These are phyloP conservation scores for Alloplasta piceator DNA, from an alignment of 2,888 invertebrate species.

Conservation along the genomic window DNA sequence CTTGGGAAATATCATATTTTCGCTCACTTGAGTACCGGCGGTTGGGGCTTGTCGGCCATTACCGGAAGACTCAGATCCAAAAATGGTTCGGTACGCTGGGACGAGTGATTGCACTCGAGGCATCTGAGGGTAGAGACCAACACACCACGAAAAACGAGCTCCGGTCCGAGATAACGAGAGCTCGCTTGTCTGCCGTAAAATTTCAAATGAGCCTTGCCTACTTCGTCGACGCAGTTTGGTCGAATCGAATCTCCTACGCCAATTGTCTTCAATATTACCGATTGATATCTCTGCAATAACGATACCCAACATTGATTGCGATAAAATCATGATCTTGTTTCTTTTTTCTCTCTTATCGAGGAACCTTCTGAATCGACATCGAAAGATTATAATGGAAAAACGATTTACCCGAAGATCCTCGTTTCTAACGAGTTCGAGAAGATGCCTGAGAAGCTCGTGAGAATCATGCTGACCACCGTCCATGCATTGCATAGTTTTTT, in stretches of 20 bases:
- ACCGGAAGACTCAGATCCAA: conserved; percentile 97
- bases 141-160: conserved; percentile 97
- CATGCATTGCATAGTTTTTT: conserved; percentile 92
- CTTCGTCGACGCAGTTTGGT: conserved; percentile 90
- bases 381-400: background rate
- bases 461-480: conserved; percentile 98
- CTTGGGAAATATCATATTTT: background rate
- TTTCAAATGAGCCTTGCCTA: conserved; percentile 90
- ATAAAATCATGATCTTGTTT: background rate
- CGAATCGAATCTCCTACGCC: conserved; percentile 90
- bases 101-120: conserved; percentile 94
- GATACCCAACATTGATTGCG: conserved; percentile 36
- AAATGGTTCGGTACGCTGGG: conserved; percentile 95
- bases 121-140: conserved; percentile 95
- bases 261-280: conserved; percentile 90
- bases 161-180: conserved; percentile 91
- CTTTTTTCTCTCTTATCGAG: background rate
- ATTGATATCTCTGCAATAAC: conserved; percentile 90
- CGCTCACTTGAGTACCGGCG: conserved; percentile 85
- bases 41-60: conserved; percentile 89
- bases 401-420: conserved; percentile 85
- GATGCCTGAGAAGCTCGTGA: conserved; percentile 95
- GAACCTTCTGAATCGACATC: background rate
- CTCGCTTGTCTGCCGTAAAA: conserved; percentile 93
- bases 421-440: conserved; percentile 93